A percentile compares a stretch with the other conserved stretches of the same genome.
phyloP scores from a whole-genome alignment of 2,888 invertebrate species.

The Pedicia rivosa region DNA sequence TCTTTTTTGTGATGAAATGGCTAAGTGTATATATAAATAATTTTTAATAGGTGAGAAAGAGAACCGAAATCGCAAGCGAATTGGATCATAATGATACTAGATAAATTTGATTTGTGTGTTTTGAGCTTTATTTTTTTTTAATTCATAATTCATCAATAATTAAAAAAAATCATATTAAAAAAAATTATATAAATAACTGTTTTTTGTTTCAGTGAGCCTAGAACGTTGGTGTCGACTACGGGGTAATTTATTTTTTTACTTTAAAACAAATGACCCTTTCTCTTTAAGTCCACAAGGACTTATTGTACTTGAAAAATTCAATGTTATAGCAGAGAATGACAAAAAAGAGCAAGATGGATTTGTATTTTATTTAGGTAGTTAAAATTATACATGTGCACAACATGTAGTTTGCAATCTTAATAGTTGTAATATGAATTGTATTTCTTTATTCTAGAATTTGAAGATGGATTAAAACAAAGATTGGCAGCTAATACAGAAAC shows the following conservation, averaged over 20 bases:
- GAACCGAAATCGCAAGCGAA: no score
- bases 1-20: no score
- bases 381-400: background rate
- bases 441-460: slow-evolving; percentile 45
- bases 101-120: no score
- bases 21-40: no score
- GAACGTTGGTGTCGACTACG: slow-evolving; percentile 82
- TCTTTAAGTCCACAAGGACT: slow-evolving; percentile 79
- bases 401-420: background rate
- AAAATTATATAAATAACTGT: no score
- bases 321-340: slow-evolving; percentile 46
- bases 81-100: no score
- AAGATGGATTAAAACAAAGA: slow-evolving; percentile 65
- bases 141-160: no score
- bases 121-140: no score
- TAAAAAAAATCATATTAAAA: no score
- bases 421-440: background rate
- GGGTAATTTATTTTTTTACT: slow-evolving; percentile 86
- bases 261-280: slow-evolving; percentile 77
- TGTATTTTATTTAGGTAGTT: slow-evolving; percentile 63
- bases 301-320: slow-evolving; percentile 75
- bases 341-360: slow-evolving; percentile 50
- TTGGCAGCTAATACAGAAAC: slow-evolving; percentile 64
- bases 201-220: no score
- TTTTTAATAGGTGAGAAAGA: no score